Evolutionary conservation across 2,113 vertebrate genomes (phyloP), one percentile per base, ranked within the genome.

Genomic region (Hyaena hyaena): DNA sequence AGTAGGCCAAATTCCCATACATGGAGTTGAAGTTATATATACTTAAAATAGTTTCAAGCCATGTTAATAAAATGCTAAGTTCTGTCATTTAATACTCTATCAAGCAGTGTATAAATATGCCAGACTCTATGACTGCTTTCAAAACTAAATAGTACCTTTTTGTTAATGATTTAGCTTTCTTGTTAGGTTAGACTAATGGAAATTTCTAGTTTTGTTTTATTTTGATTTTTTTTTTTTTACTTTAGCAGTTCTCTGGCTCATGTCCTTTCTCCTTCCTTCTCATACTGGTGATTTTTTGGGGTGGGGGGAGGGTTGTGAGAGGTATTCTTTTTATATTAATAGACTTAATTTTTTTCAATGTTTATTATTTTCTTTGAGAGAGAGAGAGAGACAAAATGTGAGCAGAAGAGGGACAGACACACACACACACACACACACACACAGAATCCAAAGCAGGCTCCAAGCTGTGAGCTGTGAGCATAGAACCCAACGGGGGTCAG

Each of bases 101-200:
- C 79, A 4, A 80, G 63, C 35, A 90, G 12, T 58, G 21, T 48
- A 21, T 83, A 55, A 89, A 77, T 88, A n/a, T 83, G 21, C 21
- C 28, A 88, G 2, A 48, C 39, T 95, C 33, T 93, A 28, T 86
- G 66, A 55, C 77, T 79, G 35, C 16, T 89, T 85, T 35, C 43
- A 84, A 79, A 89, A 80, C 23, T 53, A 86, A 86, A 73, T 45
- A 89, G 33, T 50, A 68, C 6, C 14, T 10, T 48, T 74, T 61
- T 55, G 10, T 69, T 87, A 81, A 79, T 79, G 61, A 93, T 80
- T 84, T 80, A 93, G 55, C 7, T 93, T 94, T 66, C 9, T 86
- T 79, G 5, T 48, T 76, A 66, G 6, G 11, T 73, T 73, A 88
- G 55, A 63, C 4, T 48, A 48, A 58, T 90, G 48, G 2, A 19